Evolutionary conservation across 2,888 invertebrate genomes (phyloP), one percentile per base, ranked within the genome.

Genomic region (Pammene fasciana): DNA sequence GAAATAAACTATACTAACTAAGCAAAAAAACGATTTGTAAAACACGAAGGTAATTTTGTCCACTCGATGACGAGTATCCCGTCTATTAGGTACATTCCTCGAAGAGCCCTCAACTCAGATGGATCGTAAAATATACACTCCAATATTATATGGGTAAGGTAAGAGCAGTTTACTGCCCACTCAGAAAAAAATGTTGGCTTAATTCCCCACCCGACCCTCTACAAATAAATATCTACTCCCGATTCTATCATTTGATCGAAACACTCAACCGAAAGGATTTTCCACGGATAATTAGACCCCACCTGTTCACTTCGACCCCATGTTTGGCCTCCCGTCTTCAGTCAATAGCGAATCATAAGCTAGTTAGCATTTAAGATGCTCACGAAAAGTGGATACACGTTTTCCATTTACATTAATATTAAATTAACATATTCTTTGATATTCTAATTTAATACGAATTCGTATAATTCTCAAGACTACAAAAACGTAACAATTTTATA

Each of bases 121-220:
- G 87, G 89, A 85, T 87, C 91, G 87, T 91, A 90, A 91, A 91
- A 91, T 90, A 90, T 90, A 89, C 85, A 87, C 89, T 90, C 85
- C 88, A 89, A 88, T 84, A 89, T 70, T 87, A 87, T 87, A 87
- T 82, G 86, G 87, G 81, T 80, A 82, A 83, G 87, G 81, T 80
- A 82, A 83, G 85, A 85, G 84, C 82, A 82, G 84, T 89, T 90
- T 89, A 90, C 84, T 86, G 86, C 86, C 89, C 90, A 90, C 90
- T 91, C 89, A 86, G 86, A 88, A 90, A 90, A n/a, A 91, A 90
- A 91, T 86, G 88, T 88, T 86, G 86, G 87, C 87, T 89, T 90
- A 89, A 92, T 90, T 88, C 89, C 89, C 84, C 65, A 43, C 72
- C 80, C 80, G 82, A 81, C 74, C 78, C 76, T 78, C 76, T 76